Evolutionary conservation across 2,113 vertebrate species (phyloP).

Genomic region (Pheucticus melanocephalus): DNA sequence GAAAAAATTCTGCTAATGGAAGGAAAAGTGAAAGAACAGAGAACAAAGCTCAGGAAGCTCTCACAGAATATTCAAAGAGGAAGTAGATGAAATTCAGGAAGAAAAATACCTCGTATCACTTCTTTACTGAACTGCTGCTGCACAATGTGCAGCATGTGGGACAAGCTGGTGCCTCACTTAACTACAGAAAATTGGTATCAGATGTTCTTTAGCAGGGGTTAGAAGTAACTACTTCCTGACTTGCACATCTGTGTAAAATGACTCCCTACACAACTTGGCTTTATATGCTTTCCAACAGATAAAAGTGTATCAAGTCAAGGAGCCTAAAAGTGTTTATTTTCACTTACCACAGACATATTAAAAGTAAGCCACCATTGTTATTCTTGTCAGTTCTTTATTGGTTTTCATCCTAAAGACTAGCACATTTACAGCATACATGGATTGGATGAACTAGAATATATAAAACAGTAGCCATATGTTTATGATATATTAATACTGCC

Average conservation of each 20-base stretch:
- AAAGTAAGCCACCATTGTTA: neutral
- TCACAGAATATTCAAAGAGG: neutral
- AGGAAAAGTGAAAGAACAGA: neutral
- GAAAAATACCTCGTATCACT: neutral
- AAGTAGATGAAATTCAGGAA: neutral
- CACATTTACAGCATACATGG: constrained; percentile 82
- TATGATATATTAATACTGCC: constrained; percentile 79
- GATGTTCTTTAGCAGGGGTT: neutral
- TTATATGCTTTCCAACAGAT: neutral
- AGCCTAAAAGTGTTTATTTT: neutral
- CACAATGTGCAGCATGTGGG: neutral
- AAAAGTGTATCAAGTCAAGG: neutral
- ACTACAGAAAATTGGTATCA: neutral
- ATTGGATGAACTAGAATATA: constrained; percentile 75
- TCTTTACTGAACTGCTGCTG: neutral
- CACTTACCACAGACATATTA: neutral
- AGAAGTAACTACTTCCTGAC: neutral
- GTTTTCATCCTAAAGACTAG: constrained; percentile 76
- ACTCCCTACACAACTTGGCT: neutral
- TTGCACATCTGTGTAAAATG: neutral
- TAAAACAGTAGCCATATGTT: constrained; percentile 79
- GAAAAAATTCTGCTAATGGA: neutral
- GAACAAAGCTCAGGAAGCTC: neutral
- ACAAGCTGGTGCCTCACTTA: neutral
- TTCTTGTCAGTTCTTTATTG: constrained; percentile 79